Evolutionary conservation across 1,140 invertebrate species (phyloP).

Genomic region (Dreissena polymorpha): DNA sequence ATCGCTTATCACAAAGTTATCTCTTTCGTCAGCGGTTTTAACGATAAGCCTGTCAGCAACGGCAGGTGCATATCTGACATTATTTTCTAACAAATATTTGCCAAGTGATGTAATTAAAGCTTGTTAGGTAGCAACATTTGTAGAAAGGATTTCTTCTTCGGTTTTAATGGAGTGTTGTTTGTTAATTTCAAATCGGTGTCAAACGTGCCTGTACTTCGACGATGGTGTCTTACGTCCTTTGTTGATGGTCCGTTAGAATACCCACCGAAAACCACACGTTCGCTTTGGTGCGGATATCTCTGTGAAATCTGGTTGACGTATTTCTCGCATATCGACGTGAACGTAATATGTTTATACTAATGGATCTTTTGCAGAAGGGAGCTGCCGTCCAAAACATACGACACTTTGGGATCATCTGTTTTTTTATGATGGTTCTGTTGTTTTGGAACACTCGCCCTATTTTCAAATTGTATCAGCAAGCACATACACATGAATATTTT

Average conservation of each 20-base stretch:
- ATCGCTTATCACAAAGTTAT: conserved; percentile 42
- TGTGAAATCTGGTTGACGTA: conserved; percentile 24
- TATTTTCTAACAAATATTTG: conserved; percentile 21
- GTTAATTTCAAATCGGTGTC: conserved; percentile 22
- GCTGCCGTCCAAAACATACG: conserved; percentile 60
- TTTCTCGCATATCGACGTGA: conserved; percentile 14
- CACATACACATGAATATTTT: no score
- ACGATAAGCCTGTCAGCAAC: conserved; percentile 62
- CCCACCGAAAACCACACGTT: conserved; percentile 41
- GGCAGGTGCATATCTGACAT: conserved; percentile 33
- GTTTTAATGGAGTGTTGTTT: conserved; percentile 10
- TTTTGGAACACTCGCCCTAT: conserved; percentile 4
- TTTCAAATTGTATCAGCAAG: conserved; percentile 57
- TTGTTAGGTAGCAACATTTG: conserved; percentile 56
- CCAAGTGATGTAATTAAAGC: conserved; percentile 50
- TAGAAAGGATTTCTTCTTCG: conserved; percentile 53
- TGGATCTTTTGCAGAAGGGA: conserved; percentile 46
- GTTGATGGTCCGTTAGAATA: conserved; percentile 42
- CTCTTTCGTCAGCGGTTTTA: conserved; percentile 31
- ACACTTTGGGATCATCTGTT: neutral
- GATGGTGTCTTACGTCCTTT: conserved; percentile 41
- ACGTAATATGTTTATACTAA: conserved; percentile 36
- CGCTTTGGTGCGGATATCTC: neutral
- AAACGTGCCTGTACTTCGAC: conserved; percentile 24
- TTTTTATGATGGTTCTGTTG: no score